Conservation (phyloP, 2,113 vertebrate species). For the Apistogramma diplotaenia region DNA sequence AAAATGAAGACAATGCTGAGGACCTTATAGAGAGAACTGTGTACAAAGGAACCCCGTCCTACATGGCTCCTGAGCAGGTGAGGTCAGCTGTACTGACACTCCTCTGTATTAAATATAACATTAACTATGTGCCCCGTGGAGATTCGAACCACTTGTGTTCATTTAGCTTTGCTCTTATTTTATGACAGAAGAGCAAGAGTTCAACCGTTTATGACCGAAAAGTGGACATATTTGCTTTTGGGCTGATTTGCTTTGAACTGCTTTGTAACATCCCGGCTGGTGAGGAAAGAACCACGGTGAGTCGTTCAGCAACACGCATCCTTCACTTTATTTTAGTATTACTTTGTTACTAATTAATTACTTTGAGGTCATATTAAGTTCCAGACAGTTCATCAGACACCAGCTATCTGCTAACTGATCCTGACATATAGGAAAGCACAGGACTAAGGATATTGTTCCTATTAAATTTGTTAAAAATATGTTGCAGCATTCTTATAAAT, state of each 20-base stretch:
- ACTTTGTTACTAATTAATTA: neutral
- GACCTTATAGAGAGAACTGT: conserved; percentile 59
- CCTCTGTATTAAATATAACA: neutral
- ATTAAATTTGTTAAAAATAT: too few relatives aligned
- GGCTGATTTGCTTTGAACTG: conserved; percentile 86
- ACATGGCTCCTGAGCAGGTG: conserved; percentile 79
- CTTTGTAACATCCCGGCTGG: conserved; percentile 50
- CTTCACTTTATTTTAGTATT: neutral
- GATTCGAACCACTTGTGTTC: neutral
- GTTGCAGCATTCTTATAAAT: too few relatives aligned
- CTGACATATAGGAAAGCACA: neutral
- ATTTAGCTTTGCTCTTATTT: neutral
- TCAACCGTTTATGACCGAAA: conserved; percentile 74
- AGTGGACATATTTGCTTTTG: conserved; percentile 88
- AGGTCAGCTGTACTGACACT: neutral
- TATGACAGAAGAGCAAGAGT: conserved; percentile 28
- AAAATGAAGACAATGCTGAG: conserved; percentile 17
- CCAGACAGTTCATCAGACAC: too few relatives aligned
- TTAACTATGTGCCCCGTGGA: neutral
- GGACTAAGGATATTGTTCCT: too few relatives aligned
- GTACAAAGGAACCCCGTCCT: conserved; percentile 49
- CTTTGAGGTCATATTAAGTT: neutral
- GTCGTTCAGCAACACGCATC: neutral
- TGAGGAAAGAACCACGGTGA: conserved; percentile 51
- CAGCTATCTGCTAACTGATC: too few relatives aligned